phyloP scores from a whole-genome alignment of 2,888 invertebrate species.

The Hedychridium roseum region DNA sequence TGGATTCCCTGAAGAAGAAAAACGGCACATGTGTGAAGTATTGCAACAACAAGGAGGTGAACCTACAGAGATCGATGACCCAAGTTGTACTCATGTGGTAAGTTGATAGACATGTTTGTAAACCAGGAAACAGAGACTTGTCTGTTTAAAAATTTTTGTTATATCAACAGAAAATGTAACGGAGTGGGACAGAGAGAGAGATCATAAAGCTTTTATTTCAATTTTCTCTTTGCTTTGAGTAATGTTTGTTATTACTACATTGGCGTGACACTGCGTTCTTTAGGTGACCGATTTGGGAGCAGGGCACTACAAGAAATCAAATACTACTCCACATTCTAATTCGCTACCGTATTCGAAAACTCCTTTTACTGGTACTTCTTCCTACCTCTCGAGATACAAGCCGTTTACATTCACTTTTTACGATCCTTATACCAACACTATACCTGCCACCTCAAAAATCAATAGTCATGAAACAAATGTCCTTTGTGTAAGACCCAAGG shows the following conservation, averaged over 20 bases:
- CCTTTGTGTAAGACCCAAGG: neutral
- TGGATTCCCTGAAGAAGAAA: conserved; percentile 90
- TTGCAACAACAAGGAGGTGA: conserved; percentile 82
- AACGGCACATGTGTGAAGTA: conserved; percentile 90
- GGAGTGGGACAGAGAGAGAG: too few species aligned
- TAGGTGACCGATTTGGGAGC: conserved; percentile 53
- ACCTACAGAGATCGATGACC: conserved; percentile 77
- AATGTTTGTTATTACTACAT: conserved; percentile 3
- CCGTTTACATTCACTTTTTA: conserved; percentile 46
- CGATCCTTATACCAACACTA: conserved; percentile 45
- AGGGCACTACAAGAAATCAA: conserved; percentile 43
- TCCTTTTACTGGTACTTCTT: conserved; percentile 27
- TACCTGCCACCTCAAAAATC: conserved; percentile 20
- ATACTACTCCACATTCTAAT: conserved; percentile 34
- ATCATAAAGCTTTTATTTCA: conserved; percentile 8
- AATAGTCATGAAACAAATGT: conserved; percentile 1
- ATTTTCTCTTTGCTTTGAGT: conserved; percentile 11
- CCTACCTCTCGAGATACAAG: conserved; percentile 25
- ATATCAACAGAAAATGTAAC: too few species aligned
- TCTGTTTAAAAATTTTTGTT: conserved; percentile 3
- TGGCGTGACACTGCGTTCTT: conserved; percentile 22
- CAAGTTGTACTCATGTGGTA: conserved; percentile 91
- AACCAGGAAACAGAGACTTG: neutral
- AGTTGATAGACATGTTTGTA: conserved; percentile 62
- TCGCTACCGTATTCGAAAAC: conserved; percentile 35